phyloP scores from a whole-genome alignment of 2,113 vertebrate species.

The Cnemophilus loriae region DNA sequence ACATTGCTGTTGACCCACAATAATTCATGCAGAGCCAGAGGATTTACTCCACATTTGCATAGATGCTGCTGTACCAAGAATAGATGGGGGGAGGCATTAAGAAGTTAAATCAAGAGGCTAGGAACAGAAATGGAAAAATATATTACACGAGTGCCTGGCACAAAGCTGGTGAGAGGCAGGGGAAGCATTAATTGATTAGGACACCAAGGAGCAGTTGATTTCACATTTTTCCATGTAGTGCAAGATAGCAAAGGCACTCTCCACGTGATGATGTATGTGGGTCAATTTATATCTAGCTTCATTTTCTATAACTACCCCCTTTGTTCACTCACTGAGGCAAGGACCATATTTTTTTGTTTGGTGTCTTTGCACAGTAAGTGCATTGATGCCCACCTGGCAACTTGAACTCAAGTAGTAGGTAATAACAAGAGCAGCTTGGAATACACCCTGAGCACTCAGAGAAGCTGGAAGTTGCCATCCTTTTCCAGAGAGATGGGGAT shows the following conservation, averaged over 20 bases:
- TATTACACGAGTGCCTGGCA: background rate
- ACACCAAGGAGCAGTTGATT: background rate
- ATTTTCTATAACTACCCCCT: background rate
- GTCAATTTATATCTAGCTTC: background rate
- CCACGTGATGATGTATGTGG: background rate
- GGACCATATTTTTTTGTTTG: background rate
- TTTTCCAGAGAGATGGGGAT: background rate
- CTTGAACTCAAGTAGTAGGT: background rate
- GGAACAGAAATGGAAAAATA: background rate
- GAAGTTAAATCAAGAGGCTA: background rate
- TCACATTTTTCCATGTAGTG: background rate
- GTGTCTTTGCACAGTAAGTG: background rate
- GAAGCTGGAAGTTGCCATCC: background rate
- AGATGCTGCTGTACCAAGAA: background rate
- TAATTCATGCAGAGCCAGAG: background rate
- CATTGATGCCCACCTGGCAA: background rate
- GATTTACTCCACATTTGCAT: background rate
- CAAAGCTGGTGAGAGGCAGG: background rate
- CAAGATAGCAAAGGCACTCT: background rate
- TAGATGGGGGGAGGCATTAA: background rate
- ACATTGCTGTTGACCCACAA: background rate
- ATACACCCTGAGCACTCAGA: background rate
- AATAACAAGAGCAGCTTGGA: background rate
- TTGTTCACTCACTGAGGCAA: background rate
- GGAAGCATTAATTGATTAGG: background rate